Evolutionary conservation across 2,797 vertebrate genomes (phyloP).

Genomic region (Spinus olivaceus): DNA sequence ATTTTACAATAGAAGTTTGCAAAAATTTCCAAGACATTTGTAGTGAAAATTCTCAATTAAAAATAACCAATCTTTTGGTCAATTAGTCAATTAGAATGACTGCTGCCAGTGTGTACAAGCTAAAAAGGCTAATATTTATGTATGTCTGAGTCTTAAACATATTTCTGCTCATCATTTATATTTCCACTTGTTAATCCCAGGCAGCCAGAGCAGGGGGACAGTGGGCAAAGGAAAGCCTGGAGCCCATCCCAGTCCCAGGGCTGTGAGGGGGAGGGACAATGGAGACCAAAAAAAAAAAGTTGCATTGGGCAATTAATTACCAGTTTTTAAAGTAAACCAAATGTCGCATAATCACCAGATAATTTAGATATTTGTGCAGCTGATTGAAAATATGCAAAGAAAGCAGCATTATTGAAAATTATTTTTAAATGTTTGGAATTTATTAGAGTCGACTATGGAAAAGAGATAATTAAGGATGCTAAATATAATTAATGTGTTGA

Average conservation of each 20-base stretch:
- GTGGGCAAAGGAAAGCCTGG: not conserved
- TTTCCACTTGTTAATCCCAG: not conserved
- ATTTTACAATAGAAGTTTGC: not conserved
- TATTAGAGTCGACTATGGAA: constrained; percentile 39
- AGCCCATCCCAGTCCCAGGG: not conserved
- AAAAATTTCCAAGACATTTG: not conserved
- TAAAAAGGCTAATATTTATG: not conserved
- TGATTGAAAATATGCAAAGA: constrained; percentile 63
- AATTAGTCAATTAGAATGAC: not conserved
- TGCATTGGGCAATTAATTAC: not conserved
- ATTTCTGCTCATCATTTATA: not conserved
- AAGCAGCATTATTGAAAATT: constrained; percentile 53
- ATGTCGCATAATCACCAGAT: constrained; percentile 1
- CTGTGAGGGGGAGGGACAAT: not conserved
- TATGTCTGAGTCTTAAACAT: not conserved
- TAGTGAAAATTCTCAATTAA: not conserved
- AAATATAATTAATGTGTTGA: constrained; percentile 57
- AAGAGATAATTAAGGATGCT: constrained; percentile 61
- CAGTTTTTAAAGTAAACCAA: constrained; percentile 3
- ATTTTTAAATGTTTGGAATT: constrained; percentile 58
- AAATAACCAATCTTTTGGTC: not conserved
- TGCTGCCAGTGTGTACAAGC: not conserved
- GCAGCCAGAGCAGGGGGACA: rapidly evolving
- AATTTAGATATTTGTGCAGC: constrained; percentile 59
- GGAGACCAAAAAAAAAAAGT: not conserved